phyloP scores from a whole-genome alignment of 2,888 invertebrate genomes.

The Pseudococcus longispinus region DNA sequence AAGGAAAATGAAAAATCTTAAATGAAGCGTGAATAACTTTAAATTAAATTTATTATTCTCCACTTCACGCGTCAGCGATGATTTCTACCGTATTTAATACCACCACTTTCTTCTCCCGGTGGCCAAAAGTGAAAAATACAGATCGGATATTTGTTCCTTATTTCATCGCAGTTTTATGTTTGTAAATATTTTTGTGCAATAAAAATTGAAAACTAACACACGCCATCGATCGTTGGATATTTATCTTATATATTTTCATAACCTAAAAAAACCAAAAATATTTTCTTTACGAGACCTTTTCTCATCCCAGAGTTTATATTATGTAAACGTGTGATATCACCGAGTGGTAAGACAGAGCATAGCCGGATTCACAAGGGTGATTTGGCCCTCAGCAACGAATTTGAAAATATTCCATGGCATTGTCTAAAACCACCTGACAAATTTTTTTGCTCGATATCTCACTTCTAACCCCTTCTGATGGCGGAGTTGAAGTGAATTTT shows the following conservation, averaged over 20 bases:
- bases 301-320: not conserved
- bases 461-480: no score
- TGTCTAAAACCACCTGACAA: no score
- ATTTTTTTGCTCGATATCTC: no score
- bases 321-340: no score
- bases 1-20: slow-evolving; percentile 31
- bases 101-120: not conserved
- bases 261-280: not conserved
- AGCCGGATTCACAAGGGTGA: no score
- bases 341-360: no score
- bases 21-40: slow-evolving; percentile 29
- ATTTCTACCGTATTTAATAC: not conserved
- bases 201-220: not conserved
- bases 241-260: not conserved
- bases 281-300: not conserved
- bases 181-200: not conserved
- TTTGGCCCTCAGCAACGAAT: no score
- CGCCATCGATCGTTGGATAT: not conserved
- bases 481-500: no score
- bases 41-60: not conserved
- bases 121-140: not conserved
- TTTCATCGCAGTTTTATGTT: not conserved
- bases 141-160: not conserved
- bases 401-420: no score
- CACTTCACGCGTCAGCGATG: not conserved